phyloP scores from a whole-genome alignment of 1,140 invertebrate species.

The Bactericera cockerelli region DNA sequence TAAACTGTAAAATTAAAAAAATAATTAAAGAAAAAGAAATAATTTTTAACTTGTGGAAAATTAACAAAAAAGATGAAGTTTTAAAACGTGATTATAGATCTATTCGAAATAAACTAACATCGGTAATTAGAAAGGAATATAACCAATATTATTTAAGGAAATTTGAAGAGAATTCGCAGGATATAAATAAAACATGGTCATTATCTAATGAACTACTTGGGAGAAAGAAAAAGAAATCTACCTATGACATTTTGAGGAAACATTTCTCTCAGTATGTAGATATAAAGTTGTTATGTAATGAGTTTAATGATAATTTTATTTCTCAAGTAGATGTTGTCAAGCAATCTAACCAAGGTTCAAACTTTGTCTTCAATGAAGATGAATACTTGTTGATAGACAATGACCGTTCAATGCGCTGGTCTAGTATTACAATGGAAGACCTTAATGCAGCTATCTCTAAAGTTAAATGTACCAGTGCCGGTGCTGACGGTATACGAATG shows the following conservation, averaged over 20 bases:
- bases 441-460: background rate
- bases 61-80: background rate
- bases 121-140: background rate
- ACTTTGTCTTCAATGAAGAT: background rate
- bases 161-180: background rate
- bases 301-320: background rate
- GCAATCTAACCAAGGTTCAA: background rate
- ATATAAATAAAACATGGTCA: background rate
- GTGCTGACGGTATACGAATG: background rate
- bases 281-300: background rate
- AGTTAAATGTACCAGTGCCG: background rate
- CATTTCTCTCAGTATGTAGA: background rate
- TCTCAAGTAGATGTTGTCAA: background rate
- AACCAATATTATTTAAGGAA: background rate
- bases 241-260: background rate
- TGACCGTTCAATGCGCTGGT: background rate
- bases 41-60: background rate
- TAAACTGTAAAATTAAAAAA: background rate
- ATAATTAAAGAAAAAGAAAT: constrained; percentile 2
- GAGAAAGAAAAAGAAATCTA: background rate
- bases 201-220: background rate
- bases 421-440: background rate
- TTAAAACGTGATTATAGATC: background rate
- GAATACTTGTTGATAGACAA: background rate
- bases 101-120: background rate